phyloP scores from a whole-genome alignment of 53 echinoderm and acorn worm species.

The Temnopleurus reevesii region DNA sequence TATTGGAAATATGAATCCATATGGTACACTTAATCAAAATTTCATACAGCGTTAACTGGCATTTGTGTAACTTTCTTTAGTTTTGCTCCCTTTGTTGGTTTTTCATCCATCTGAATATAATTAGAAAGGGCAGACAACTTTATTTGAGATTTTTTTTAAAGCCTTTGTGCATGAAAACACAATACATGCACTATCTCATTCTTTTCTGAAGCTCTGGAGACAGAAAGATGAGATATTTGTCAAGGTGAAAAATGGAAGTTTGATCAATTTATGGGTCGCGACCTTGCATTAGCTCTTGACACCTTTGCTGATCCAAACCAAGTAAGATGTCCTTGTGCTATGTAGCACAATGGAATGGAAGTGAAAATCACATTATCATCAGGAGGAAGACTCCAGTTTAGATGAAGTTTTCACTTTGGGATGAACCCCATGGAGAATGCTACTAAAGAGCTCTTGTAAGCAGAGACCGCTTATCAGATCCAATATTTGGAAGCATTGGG shows the following conservation, averaged over 20 bases:
- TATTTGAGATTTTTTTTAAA: too few relatives aligned
- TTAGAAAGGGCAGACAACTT: too few relatives aligned
- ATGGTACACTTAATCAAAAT: too few relatives aligned
- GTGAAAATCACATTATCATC: conserved; percentile 45
- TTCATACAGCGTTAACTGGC: too few relatives aligned
- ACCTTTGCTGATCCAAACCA: background rate
- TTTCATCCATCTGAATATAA: too few relatives aligned
- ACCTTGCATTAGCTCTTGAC: conserved; percentile 15
- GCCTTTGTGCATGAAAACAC: background rate
- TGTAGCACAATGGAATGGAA: background rate
- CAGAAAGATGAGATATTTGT: background rate
- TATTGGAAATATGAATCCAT: too few relatives aligned
- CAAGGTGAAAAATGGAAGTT: conserved; percentile 5
- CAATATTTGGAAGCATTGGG: conserved; percentile 30
- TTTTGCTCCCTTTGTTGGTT: too few relatives aligned
- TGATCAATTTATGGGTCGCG: conserved; percentile 11
- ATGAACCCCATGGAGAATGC: conserved; percentile 16
- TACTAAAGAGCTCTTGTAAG: conserved; percentile 25
- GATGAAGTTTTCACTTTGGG: background rate
- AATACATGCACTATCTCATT: background rate
- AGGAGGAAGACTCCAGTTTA: conserved; percentile 22
- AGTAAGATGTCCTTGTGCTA: background rate
- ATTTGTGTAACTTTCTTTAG: too few relatives aligned
- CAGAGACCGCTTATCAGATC: conserved; percentile 4
- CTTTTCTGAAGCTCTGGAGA: background rate